Conservation (phyloP, 2,888 invertebrate genomes). For the Dascillus cervinus region DNA sequence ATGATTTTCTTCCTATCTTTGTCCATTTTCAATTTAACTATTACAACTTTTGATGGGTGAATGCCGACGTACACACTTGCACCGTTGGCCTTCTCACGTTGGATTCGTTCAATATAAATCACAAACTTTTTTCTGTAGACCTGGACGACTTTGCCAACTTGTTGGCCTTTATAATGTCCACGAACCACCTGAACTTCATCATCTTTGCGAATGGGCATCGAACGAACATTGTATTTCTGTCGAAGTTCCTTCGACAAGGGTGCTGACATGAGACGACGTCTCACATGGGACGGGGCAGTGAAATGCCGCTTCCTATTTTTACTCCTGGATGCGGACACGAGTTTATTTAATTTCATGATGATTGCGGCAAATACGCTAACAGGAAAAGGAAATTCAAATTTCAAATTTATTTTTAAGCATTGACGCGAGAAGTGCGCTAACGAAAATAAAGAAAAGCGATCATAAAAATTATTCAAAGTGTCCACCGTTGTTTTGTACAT, state of each 20-base stretch:
- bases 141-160: conserved; percentile 97
- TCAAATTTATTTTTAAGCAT: too few relatives aligned
- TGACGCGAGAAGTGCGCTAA: too few relatives aligned
- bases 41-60: conserved; percentile 96
- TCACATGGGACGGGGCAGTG: conserved; percentile 95
- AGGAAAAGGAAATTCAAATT: too few relatives aligned
- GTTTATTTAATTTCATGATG: conserved; percentile 92
- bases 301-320: conserved; percentile 98
- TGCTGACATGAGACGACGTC: conserved; percentile 93
- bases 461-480: too few relatives aligned
- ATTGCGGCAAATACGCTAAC: too few relatives aligned
- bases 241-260: conserved; percentile 96
- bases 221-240: conserved; percentile 95
- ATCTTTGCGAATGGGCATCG: conserved; percentile 98
- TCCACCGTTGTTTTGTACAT: too few relatives aligned
- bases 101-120: conserved; percentile 97
- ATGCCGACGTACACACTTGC: conserved; percentile 98
- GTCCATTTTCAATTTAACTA: conserved; percentile 98
- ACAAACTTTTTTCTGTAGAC: conserved; percentile 99
- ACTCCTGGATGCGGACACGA: conserved; percentile 90
- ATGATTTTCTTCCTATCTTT: conserved; percentile 96
- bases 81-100: conserved; percentile 98
- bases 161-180: conserved; percentile 98
- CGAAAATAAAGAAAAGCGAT: too few relatives aligned
- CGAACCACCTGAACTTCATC: conserved; percentile 99